Evolutionary conservation across 2,113 vertebrate species (phyloP).

Genomic region (Sula dactylatra): DNA sequence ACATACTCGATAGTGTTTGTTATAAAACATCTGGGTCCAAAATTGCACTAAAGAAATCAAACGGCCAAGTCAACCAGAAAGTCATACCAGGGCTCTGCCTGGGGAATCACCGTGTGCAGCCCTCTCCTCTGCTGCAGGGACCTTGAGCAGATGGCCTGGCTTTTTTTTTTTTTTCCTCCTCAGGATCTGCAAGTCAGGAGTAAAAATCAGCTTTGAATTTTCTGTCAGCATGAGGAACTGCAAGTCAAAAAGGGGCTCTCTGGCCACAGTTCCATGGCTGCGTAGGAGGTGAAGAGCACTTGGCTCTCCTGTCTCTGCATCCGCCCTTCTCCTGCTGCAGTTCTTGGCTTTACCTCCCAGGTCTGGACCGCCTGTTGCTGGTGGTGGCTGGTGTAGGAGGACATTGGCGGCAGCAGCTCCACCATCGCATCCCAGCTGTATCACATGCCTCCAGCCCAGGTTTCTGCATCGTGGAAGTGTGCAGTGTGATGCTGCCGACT

Average conservation of each 20-base stretch:
- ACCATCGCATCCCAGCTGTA: background rate
- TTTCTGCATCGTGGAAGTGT: accelerated
- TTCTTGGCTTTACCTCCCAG: background rate
- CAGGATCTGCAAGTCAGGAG: constrained; percentile 35
- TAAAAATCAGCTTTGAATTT: constrained; percentile 27
- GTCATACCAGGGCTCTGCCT: background rate
- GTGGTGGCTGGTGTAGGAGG: background rate
- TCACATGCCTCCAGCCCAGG: background rate
- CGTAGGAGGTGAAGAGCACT: background rate
- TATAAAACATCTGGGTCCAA: constrained; percentile 54
- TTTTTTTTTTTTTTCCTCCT: background rate
- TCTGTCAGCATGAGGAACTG: background rate
- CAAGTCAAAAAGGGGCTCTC: constrained; percentile 4
- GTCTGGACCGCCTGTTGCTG: background rate
- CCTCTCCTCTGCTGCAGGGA: background rate
- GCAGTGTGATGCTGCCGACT: background rate
- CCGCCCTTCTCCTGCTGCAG: background rate
- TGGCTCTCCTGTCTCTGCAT: background rate
- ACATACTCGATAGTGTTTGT: background rate
- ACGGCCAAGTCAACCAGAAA: constrained; percentile 40
- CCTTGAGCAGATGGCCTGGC: constrained; percentile 39
- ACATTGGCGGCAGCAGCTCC: background rate
- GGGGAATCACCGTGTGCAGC: background rate
- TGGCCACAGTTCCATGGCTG: background rate
- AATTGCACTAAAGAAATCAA: background rate